phyloP scores from a whole-genome alignment of 1,140 invertebrate species.

The Heliconius hermathena region DNA sequence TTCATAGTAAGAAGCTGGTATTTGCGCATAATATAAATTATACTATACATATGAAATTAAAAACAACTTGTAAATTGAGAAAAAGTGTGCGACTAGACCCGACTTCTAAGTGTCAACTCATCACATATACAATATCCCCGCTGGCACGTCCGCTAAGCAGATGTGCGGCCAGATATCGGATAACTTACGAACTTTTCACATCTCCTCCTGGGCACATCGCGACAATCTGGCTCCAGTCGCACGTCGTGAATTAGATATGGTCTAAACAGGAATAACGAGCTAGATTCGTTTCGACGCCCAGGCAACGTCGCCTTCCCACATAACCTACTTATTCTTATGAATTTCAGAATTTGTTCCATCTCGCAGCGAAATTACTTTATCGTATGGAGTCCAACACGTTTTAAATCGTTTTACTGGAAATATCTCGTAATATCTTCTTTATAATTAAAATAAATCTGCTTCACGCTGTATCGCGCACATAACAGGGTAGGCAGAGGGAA shows the following conservation, averaged over 20 bases:
- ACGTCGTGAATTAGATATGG: constrained; percentile 48
- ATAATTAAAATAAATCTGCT: no score
- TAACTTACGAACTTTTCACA: constrained; percentile 55
- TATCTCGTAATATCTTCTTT: neutral
- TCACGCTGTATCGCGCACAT: no score
- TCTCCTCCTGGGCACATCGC: constrained; percentile 42
- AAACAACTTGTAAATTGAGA: constrained; percentile 12
- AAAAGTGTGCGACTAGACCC: constrained; percentile 16
- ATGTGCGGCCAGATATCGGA: constrained; percentile 49
- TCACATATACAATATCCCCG: constrained; percentile 39
- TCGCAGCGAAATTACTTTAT: constrained; percentile 37
- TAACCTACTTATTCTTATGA: constrained; percentile 43
- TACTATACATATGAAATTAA: neutral
- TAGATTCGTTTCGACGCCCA: constrained; percentile 32
- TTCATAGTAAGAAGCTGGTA: neutral
- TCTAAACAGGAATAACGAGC: constrained; percentile 47
- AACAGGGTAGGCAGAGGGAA: no score
- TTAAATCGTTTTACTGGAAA: constrained; percentile 27
- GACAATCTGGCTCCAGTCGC: constrained; percentile 42
- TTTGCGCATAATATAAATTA: neutral
- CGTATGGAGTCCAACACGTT: neutral
- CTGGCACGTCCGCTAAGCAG: constrained; percentile 48
- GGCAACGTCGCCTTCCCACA: constrained; percentile 22
- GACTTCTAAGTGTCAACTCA: constrained; percentile 30
- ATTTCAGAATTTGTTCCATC: constrained; percentile 43